Conservation (phyloP, 1,140 invertebrate genomes). For the Zaprionus ghesquierei region DNA sequence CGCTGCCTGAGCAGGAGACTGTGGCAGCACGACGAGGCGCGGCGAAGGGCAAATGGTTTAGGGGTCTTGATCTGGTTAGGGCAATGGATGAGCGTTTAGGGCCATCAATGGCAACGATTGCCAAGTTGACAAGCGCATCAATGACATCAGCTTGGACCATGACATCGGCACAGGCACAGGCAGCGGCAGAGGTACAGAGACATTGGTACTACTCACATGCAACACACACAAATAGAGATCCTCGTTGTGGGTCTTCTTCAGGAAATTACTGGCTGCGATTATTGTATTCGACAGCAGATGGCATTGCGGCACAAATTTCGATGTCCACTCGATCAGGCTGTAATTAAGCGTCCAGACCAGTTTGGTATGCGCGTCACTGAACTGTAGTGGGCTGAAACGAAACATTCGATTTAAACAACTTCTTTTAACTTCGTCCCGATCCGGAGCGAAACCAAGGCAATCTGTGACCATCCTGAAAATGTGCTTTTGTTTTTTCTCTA, state of each 20-base stretch:
- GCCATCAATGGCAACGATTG: slow-evolving; percentile 28
- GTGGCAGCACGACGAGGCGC: neutral
- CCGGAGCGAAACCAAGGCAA: neutral
- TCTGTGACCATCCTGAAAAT: neutral
- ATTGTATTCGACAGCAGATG: slow-evolving; percentile 77
- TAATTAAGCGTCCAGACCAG: slow-evolving; percentile 78
- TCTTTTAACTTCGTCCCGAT: neutral
- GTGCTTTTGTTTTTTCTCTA: slow-evolving; percentile 28
- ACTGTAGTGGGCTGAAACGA: slow-evolving; percentile 60
- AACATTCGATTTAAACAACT: slow-evolving; percentile 8
- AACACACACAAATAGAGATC: slow-evolving; percentile 77
- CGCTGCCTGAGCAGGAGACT: slow-evolving; percentile 35
- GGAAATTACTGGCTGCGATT: slow-evolving; percentile 75
- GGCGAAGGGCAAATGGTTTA: neutral
- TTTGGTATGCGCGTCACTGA: slow-evolving; percentile 70
- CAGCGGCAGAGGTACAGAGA: neutral
- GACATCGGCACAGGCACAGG: neutral
- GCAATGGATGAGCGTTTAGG: slow-evolving; percentile 34
- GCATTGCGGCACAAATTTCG: slow-evolving; percentile 82
- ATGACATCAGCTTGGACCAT: neutral
- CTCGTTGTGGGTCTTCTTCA: slow-evolving; percentile 72
- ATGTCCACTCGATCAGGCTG: slow-evolving; percentile 83
- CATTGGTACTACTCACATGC: slow-evolving; percentile 72
- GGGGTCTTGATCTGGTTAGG: slow-evolving; percentile 1
- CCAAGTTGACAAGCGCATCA: slow-evolving; percentile 25